Conservation (phyloP, 2,113 vertebrate species). For the Phasianus colchicus region DNA sequence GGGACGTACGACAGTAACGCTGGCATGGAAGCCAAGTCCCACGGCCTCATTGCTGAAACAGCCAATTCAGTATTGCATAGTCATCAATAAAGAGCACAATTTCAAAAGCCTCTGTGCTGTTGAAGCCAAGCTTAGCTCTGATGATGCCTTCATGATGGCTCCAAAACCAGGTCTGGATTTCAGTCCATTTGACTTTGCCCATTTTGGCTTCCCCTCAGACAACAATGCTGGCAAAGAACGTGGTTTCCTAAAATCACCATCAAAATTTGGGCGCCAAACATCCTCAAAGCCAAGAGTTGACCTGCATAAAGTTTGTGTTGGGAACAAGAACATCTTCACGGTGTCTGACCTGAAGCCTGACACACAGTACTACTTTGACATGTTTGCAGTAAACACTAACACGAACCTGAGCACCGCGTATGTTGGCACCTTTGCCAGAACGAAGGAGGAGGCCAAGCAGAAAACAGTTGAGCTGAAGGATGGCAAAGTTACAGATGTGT, state of each 20-base stretch:
- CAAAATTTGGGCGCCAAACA: slow-evolving; percentile 81
- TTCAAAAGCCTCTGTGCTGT: slow-evolving; percentile 98
- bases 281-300: slow-evolving; percentile 82
- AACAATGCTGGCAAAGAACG: slow-evolving; percentile 83
- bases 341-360: slow-evolving; percentile 93
- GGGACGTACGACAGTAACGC: slow-evolving; percentile 91
- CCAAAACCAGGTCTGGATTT: slow-evolving; percentile 95
- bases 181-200: slow-evolving; percentile 94
- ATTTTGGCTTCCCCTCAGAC: slow-evolving; percentile 92
- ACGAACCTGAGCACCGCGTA: slow-evolving; percentile 95
- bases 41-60: slow-evolving; percentile 88
- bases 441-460: slow-evolving; percentile 93
- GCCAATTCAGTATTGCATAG: slow-evolving; percentile 94
- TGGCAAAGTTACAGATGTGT: slow-evolving; percentile 90
- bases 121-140: slow-evolving; percentile 87
- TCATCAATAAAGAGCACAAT: slow-evolving; percentile 97
- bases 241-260: slow-evolving; percentile 73
- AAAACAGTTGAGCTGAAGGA: slow-evolving; percentile 95
- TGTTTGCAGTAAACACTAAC: slow-evolving; percentile 90
- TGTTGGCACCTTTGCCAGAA: slow-evolving; percentile 94
- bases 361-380: slow-evolving; percentile 97
- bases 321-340: slow-evolving; percentile 96
- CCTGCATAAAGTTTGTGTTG: slow-evolving; percentile 91
- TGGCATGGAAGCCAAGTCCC: slow-evolving; percentile 97
- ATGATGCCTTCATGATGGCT: slow-evolving; percentile 91